phyloP scores from a whole-genome alignment of 2,113 vertebrate genomes.

The Coptodon rendalli region DNA sequence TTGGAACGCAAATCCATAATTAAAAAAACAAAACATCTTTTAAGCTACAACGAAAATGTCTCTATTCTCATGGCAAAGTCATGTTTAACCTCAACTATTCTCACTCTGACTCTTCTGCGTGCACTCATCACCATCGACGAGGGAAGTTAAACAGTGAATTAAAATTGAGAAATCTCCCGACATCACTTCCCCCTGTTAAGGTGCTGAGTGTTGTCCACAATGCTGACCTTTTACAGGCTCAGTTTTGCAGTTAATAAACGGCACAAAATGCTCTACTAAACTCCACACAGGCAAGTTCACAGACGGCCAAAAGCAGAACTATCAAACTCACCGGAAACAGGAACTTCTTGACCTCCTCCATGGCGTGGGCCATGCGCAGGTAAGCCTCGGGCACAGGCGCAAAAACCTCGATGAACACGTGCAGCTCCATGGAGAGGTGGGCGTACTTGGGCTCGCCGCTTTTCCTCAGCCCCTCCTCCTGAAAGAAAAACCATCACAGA shows the following conservation, averaged over 20 bases:
- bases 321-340: conserved; percentile 83
- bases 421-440: conserved; percentile 93
- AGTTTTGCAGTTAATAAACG: background rate
- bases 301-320: background rate
- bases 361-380: conserved; percentile 94
- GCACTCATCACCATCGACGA: background rate
- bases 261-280: background rate
- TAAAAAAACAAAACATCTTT: background rate
- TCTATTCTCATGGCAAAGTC: background rate
- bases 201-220: background rate
- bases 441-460: conserved; percentile 94
- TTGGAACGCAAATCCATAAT: background rate
- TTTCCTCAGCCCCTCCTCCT: conserved; percentile 93
- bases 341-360: conserved; percentile 99
- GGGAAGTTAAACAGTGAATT: background rate
- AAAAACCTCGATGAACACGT: conserved; percentile 96
- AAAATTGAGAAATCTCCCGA: background rate
- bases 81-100: background rate
- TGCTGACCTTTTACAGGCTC: background rate
- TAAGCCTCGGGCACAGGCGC: conserved; percentile 94
- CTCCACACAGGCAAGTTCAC: background rate
- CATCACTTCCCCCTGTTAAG: background rate
- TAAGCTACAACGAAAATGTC: no score
- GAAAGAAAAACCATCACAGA: background rate
- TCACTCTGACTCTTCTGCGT: background rate